Conservation (phyloP, 2,888 invertebrate species). For the Tigriopus californicus region DNA sequence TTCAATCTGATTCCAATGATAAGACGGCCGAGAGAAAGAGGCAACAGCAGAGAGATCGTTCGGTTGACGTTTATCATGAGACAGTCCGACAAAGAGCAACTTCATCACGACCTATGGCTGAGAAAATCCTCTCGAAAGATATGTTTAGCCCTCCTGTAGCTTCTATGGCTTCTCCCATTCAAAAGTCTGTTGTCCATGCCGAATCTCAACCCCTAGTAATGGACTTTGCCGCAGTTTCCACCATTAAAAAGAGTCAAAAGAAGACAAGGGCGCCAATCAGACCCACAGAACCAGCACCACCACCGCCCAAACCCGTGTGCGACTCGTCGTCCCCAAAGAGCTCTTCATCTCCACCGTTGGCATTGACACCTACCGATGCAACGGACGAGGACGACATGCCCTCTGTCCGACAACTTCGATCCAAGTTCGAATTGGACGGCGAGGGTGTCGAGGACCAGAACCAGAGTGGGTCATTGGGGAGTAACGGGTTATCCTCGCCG, state of each 20-base stretch:
- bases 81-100: constrained; percentile 19
- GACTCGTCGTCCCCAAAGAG: not conserved
- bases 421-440: not conserved
- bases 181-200: not conserved
- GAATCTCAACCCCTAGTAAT: not conserved
- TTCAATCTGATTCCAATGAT: too few species aligned
- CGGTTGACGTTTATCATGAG: constrained; percentile 21
- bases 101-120: constrained; percentile 1
- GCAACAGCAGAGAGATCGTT: constrained; percentile 19
- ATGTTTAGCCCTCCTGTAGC: not conserved
- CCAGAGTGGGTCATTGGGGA: not conserved
- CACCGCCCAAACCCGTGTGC: too few species aligned
- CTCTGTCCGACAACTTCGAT: constrained; percentile 6
- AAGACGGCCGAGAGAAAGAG: constrained; percentile 3
- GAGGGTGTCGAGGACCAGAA: not conserved
- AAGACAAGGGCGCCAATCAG: not conserved
- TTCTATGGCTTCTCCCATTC: not conserved
- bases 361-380: not conserved
- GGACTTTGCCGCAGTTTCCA: not conserved
- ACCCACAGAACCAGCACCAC: not conserved
- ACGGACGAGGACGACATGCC: constrained; percentile 6
- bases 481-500: not conserved
- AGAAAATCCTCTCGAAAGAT: not conserved
- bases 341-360: too few species aligned
- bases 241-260: not conserved